phyloP scores from a whole-genome alignment of 1,140 invertebrate species.

The Wasmannia auropunctata region DNA sequence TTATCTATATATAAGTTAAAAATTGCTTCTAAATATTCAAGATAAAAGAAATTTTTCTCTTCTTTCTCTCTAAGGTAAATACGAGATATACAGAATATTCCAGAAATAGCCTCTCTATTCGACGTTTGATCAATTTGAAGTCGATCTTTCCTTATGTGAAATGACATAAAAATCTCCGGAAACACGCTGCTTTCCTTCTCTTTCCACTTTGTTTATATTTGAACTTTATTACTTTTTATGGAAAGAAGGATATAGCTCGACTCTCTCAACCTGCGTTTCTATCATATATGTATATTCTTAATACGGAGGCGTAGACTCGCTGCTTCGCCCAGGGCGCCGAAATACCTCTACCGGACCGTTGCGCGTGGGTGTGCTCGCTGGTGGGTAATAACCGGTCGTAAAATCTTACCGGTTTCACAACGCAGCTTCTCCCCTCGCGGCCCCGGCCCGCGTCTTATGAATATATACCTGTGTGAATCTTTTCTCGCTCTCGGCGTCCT shows the following conservation, averaged over 20 bases:
- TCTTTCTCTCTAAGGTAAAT: background rate
- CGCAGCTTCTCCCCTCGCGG: slow-evolving; percentile 38
- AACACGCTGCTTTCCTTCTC: background rate
- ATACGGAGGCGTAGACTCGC: slow-evolving; percentile 29
- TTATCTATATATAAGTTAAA: background rate
- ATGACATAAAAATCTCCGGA: background rate
- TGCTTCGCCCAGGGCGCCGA: slow-evolving; percentile 32
- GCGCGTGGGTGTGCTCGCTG: slow-evolving; percentile 60
- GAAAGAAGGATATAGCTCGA: background rate
- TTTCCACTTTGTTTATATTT: background rate
- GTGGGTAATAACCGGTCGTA: slow-evolving; percentile 69
- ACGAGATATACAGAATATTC: background rate
- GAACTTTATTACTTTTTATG: background rate
- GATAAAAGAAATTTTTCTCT: background rate
- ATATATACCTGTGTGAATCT: slow-evolving; percentile 51
- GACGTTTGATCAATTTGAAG: background rate
- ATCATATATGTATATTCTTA: slow-evolving; percentile 29
- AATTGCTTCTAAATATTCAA: background rate
- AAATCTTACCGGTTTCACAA: slow-evolving; percentile 69
- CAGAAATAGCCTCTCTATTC: background rate
- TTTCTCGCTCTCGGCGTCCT: slow-evolving; percentile 12
- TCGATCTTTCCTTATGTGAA: background rate
- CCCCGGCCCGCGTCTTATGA: slow-evolving; percentile 33
- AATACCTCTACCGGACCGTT: slow-evolving; percentile 26
- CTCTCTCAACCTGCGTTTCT: slow-evolving; percentile 22